These are phyloP conservation scores for Drosophila nasuta DNA, from an alignment of 1,140 invertebrate genomes.

Conservation along the genomic window DNA sequence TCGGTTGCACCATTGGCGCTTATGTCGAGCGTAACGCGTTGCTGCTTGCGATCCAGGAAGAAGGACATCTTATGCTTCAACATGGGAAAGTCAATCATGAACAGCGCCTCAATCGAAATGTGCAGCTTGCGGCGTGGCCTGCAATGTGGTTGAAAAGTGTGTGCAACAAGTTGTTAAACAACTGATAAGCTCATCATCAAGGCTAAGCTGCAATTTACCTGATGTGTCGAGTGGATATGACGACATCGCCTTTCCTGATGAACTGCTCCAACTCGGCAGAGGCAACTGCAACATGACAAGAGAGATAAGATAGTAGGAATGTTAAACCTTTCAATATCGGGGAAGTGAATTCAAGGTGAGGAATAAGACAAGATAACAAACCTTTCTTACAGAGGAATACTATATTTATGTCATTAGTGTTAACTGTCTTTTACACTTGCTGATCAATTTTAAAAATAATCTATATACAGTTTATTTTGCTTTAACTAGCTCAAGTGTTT, in stretches of 20 bases:
- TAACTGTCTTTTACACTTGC: too few relatives aligned
- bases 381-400: neutral
- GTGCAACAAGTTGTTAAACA: conserved; percentile 29
- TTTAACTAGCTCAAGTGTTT: too few relatives aligned
- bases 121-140: conserved; percentile 86
- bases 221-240: conserved; percentile 88
- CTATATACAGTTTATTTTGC: too few relatives aligned
- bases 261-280: conserved; percentile 87
- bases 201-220: conserved; percentile 73
- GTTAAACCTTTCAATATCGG: neutral
- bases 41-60: conserved; percentile 88
- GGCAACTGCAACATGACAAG: conserved; percentile 85
- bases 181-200: conserved; percentile 39
- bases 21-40: conserved; percentile 86
- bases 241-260: conserved; percentile 86
- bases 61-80: conserved; percentile 88
- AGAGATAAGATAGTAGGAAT: neutral
- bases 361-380: neutral
- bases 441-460: too few relatives aligned
- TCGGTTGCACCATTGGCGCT: conserved; percentile 78
- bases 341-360: neutral
- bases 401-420: too few relatives aligned
- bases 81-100: conserved; percentile 88
- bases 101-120: conserved; percentile 87
- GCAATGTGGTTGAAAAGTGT: conserved; percentile 5